These are phyloP conservation scores for Heliconius nattereri DNA, from an alignment of 1,140 invertebrate genomes.

Conservation along the genomic window DNA sequence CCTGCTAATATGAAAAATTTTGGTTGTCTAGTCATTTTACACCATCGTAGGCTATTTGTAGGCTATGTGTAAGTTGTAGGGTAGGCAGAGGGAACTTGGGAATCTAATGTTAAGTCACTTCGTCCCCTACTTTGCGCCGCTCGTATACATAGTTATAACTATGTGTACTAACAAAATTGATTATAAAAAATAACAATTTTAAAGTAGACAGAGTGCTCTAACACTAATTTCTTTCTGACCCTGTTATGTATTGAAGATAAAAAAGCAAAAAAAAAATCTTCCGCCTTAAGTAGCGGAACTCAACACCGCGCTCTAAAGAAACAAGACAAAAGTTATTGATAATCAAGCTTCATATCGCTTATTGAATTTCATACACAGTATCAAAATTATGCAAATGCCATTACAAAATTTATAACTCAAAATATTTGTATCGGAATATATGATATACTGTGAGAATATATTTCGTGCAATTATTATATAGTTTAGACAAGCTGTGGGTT, in stretches of 20 bases:
- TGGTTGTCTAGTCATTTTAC: background rate
- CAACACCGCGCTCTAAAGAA: background rate
- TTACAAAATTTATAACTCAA: background rate
- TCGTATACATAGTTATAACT: too few relatives aligned
- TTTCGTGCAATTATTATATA: background rate
- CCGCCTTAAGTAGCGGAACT: background rate
- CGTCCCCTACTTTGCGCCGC: too few relatives aligned
- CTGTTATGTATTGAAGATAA: too few relatives aligned
- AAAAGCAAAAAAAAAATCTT: too few relatives aligned
- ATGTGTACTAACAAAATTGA: too few relatives aligned
- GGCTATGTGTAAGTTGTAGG: background rate
- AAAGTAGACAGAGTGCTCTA: too few relatives aligned
- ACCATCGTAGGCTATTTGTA: background rate
- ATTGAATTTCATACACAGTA: background rate
- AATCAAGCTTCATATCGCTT: background rate
- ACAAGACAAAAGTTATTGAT: too few relatives aligned
- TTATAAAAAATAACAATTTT: too few relatives aligned
- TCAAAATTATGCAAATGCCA: background rate
- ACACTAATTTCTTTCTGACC: too few relatives aligned
- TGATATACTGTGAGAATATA: background rate
- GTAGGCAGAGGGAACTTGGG: background rate
- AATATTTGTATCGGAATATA: background rate
- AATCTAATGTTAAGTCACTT: background rate
- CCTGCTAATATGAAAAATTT: background rate
- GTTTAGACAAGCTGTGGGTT: too few relatives aligned